Conservation (phyloP, 2,797 vertebrate genomes). For the Myoxocephalus aenaeus region DNA sequence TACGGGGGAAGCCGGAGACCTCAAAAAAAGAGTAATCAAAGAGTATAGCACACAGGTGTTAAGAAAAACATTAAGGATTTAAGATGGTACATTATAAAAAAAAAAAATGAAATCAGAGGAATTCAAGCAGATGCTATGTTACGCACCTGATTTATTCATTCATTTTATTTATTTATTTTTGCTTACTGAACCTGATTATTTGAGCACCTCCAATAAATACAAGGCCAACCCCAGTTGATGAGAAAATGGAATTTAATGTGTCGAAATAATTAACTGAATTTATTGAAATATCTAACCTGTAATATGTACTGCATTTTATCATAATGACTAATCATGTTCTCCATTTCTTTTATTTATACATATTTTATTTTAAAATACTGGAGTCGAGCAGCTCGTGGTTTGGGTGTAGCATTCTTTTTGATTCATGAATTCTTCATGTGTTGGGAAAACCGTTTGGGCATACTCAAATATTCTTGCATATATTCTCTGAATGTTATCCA, state of each 20-base stretch:
- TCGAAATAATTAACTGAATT: neutral
- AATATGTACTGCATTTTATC: neutral
- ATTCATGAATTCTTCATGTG: neutral
- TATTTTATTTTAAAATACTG: too few relatives aligned
- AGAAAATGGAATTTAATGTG: neutral
- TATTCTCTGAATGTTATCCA: conserved; percentile 9
- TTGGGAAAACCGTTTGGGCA: conserved; percentile 14
- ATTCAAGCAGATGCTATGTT: neutral
- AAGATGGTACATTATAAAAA: neutral
- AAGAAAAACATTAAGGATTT: neutral
- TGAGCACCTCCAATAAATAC: neutral
- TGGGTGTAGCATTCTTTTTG: neutral
- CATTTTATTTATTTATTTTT: too few relatives aligned
- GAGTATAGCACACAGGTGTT: neutral
- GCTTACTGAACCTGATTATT: neutral
- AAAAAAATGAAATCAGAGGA: neutral
- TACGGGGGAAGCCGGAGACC: neutral
- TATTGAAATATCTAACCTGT: neutral
- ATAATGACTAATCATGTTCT: neutral
- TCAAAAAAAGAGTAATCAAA: neutral
- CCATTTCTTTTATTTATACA: too few relatives aligned
- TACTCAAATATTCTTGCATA: neutral
- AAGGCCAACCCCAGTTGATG: neutral
- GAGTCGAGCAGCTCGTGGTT: too few relatives aligned
- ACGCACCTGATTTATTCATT: neutral